Base-by-base conservation (phyloP, 2,888 invertebrate genomes). In the Lochmaea crataegi region DNA sequence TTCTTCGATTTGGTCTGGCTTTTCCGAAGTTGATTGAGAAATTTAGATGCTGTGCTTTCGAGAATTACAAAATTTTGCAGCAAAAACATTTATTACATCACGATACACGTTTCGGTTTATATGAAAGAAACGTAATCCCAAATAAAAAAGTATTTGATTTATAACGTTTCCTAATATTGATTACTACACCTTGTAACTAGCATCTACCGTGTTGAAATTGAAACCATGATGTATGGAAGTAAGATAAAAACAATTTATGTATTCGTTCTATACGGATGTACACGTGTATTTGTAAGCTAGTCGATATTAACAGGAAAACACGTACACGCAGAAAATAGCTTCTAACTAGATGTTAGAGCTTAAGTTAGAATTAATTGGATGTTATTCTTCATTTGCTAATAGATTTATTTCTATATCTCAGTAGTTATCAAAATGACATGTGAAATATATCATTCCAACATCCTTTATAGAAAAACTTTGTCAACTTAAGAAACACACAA, bases 221-320 rank as follows among this genome's bases (percentile, higher is more conserved):
- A 61, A 63, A 68, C 68, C 41, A 51, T 63, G 61, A 68, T 63
- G 18, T 61, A 68, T 68, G 41, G 16, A 51, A 18, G 16, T 18
- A 41, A 68, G 68, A 68, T 68, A 53, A 68, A 61, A 53, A 53
- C 41, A 51, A 68, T 68, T 68, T 68, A 68, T 68, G 53, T 63
- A n/a, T 51, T 45, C 61, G 61, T 68, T 58, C n/a, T 38, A 9
- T 18, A 61, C 18, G 14, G 22, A 22, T 26, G 53, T 53, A 63
- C 68, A 61, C 41, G 60, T 68, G 16, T 68, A 32, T 68, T 38
- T 38, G 11, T 61, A 26, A 68, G 18, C 58, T 60, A 18, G 48
- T 26, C 42, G 48, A 58, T 60, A 60, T 18, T 57, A 57, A 57
- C 57, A 22, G 18, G 18, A 12, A 57, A 57, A 58, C 32, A 58